Conservation (phyloP, 2,888 invertebrate genomes). For the Mythimna albipuncta region DNA sequence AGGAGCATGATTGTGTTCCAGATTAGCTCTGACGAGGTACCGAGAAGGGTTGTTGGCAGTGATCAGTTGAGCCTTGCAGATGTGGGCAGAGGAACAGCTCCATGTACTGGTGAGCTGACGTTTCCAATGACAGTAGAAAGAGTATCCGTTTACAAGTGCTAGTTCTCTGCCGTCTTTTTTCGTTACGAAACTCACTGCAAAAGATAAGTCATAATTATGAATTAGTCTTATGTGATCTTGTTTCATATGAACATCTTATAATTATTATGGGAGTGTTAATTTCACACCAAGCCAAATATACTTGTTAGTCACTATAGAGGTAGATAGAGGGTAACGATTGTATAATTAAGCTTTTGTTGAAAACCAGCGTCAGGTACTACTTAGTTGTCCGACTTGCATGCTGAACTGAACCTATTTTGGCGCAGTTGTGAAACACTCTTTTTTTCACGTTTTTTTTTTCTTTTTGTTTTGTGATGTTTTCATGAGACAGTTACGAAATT, state of each 20-base stretch:
- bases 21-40: conserved; percentile 66
- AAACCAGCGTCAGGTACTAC: too few species aligned
- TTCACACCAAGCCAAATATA: not conserved
- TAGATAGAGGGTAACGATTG: not conserved
- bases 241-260: not conserved
- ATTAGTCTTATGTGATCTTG: not conserved
- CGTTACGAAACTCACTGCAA: conserved; percentile 50
- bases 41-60: conserved; percentile 30
- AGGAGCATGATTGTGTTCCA: conserved; percentile 83
- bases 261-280: not conserved
- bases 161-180: conserved; percentile 64
- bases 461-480: too few species aligned
- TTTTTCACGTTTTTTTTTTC: too few species aligned
- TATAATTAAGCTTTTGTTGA: too few species aligned
- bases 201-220: too few species aligned
- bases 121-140: conserved; percentile 63
- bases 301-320: not conserved
- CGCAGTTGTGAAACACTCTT: too few species aligned
- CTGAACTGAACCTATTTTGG: too few species aligned
- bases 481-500: too few species aligned
- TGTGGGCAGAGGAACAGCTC: conserved; percentile 67
- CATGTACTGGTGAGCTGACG: conserved; percentile 54
- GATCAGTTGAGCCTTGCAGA: conserved; percentile 64
- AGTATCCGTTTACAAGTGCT: conserved; percentile 67
- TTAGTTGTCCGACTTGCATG: too few species aligned